Percentiles rank a stretch among this genome's conserved stretches.
Evolutionary conservation across 2,113 vertebrate species (phyloP).

Genomic region (Emydocephalus ijimae): DNA sequence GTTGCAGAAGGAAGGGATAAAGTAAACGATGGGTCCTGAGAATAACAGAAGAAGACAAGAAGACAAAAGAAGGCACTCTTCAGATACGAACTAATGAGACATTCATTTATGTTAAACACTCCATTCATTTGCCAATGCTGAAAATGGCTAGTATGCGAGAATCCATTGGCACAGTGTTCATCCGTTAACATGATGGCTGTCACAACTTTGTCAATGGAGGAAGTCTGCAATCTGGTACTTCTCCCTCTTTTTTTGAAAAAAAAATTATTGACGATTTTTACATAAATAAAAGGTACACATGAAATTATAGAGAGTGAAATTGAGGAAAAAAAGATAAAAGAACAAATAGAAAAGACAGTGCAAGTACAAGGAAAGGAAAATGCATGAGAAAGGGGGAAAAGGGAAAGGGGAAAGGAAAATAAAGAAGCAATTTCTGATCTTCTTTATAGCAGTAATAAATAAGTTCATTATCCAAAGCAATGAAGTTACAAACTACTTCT

Average conservation of each 20-base stretch:
- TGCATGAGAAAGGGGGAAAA: no score
- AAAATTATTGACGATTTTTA: not conserved
- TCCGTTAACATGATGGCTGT: not conserved
- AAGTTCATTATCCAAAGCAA: not conserved
- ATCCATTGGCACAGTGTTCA: accelerated
- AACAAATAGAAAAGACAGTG: not conserved
- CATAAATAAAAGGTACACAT: not conserved
- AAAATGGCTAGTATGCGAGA: not conserved
- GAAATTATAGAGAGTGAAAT: not conserved
- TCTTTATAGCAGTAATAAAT: not conserved
- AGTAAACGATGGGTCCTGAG: not conserved
- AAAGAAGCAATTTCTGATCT: not conserved
- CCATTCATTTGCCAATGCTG: not conserved
- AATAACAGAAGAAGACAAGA: not conserved
- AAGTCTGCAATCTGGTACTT: not conserved
- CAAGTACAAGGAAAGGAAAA: not conserved
- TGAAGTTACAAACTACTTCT: not conserved
- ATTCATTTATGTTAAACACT: conserved; percentile 9
- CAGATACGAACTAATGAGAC: not conserved
- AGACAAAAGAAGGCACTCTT: not conserved
- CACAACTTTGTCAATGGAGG: not conserved
- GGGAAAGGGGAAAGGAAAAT: no score
- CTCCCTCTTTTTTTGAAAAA: not conserved
- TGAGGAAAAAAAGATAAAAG: not conserved
- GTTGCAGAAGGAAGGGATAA: not conserved